phyloP scores from a whole-genome alignment of 2,888 invertebrate species.

The Gibbula magus region DNA sequence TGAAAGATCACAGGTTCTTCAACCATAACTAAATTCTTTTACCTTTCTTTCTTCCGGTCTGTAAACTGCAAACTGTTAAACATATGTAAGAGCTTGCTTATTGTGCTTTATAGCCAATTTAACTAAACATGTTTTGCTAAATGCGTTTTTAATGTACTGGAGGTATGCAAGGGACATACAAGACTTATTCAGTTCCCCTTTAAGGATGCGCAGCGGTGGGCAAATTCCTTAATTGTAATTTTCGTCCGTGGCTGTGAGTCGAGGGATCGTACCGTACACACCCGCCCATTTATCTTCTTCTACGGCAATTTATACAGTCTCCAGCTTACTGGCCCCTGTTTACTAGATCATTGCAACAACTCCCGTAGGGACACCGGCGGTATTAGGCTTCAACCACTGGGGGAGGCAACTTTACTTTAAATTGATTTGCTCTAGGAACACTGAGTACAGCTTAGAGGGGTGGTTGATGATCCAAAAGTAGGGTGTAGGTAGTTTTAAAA shows the following conservation, averaged over 20 bases:
- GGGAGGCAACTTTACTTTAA: too few relatives aligned
- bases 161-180: not conserved
- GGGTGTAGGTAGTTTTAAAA: not conserved
- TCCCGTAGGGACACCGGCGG: too few relatives aligned
- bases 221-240: constrained; percentile 16
- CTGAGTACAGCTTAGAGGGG: too few relatives aligned
- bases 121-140: not conserved
- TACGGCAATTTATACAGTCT: too few relatives aligned
- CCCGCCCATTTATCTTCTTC: too few relatives aligned
- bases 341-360: too few relatives aligned
- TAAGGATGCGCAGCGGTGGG: not conserved
- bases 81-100: not conserved
- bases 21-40: not conserved
- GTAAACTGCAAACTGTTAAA: not conserved
- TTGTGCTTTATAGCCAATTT: constrained; percentile 1
- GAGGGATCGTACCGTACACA: too few relatives aligned
- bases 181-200: not conserved
- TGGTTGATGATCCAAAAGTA: too few relatives aligned
- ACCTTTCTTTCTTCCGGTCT: not conserved
- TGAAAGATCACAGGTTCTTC: too few relatives aligned
- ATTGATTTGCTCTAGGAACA: too few relatives aligned
- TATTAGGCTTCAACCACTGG: too few relatives aligned
- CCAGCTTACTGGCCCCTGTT: too few relatives aligned
- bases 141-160: not conserved
- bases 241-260: not conserved